phyloP scores from a whole-genome alignment of 2,113 vertebrate genomes.

The Furnarius figulus region DNA sequence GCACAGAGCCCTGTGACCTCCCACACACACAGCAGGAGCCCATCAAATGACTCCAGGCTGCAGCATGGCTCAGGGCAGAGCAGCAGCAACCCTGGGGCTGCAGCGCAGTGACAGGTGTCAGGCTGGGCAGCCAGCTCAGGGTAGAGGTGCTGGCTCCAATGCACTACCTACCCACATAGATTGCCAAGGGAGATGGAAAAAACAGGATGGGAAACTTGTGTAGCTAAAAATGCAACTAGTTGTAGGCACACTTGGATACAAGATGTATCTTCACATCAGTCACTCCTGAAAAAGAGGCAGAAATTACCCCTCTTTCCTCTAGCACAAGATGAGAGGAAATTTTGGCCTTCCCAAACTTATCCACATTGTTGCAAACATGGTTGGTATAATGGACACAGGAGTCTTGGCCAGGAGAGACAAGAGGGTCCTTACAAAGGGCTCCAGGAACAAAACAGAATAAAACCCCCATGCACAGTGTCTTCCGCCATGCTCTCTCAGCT shows the following conservation, averaged over 20 bases:
- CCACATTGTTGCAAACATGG: neutral
- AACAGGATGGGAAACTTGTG: neutral
- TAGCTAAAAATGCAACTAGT: neutral
- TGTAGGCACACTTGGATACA: neutral
- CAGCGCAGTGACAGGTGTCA: fast-evolving
- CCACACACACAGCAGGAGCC: neutral
- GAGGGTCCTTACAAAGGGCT: neutral
- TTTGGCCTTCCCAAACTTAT: neutral
- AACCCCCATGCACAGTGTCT: neutral
- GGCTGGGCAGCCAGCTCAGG: neutral
- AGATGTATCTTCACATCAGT: neutral
- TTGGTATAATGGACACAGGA: neutral
- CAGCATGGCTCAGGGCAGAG: neutral
- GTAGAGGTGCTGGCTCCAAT: neutral
- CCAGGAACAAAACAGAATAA: neutral
- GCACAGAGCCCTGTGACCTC: neutral
- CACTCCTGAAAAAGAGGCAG: neutral
- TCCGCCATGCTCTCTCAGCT: neutral
- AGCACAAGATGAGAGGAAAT: neutral
- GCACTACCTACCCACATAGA: fast-evolving
- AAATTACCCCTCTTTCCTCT: neutral
- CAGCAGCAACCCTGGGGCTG: neutral
- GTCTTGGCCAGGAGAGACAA: neutral
- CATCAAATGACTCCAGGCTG: neutral
- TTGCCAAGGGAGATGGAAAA: neutral